Base-by-base conservation (phyloP, 2,113 vertebrate genomes). In the Zapornia atra region DNA sequence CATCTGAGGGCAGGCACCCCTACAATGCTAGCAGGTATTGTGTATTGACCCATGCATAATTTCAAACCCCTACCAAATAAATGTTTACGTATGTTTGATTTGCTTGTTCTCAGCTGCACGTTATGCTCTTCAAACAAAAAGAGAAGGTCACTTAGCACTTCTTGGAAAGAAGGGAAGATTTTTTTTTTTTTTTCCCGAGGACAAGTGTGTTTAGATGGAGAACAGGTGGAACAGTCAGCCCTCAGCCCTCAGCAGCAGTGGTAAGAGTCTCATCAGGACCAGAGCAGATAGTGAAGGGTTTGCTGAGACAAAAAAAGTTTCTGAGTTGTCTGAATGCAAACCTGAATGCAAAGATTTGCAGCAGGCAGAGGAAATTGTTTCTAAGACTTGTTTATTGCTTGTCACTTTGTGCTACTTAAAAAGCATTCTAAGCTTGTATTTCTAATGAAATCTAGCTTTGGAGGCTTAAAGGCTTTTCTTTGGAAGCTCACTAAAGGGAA, bases 11-110 rank as follows among this genome's bases (percentile, higher is more conserved):
- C 34, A 90, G 25, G 5, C 26, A 6, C 2, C 4, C 1, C 20
- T n/a, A 10, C 1, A 0, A 22, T n/a, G 7, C 21, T 70, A 75
- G 21, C 18, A 66, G n/a, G 3, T 51, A 50, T 1, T 33, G 20
- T 78, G 4, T 48, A 80, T 12, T 70, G 40, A 31, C n/a, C 19
- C 1, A 1, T 38, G 20, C 33, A 65, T 65, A 64, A 48, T 60
- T 86, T 64, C 38, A 95, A 76, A 28, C 7, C 6, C 9, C 51
- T 33, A 50, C 4, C 25, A 82, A 38, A 66, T 46, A 79, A 82
- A 82, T 40, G 10, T 44, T 91, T 61, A n/a, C 1, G 0, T 46
- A 15, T 3, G 11, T 57, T 91, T 56, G 11, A 44, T 63, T 87
- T 60, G 5, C 9, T 93, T 90, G 15, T 59, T 50, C 31, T 92